Base-by-base conservation (phyloP, 2,797 vertebrate genomes). In the Melanotaenia trifasciata region DNA sequence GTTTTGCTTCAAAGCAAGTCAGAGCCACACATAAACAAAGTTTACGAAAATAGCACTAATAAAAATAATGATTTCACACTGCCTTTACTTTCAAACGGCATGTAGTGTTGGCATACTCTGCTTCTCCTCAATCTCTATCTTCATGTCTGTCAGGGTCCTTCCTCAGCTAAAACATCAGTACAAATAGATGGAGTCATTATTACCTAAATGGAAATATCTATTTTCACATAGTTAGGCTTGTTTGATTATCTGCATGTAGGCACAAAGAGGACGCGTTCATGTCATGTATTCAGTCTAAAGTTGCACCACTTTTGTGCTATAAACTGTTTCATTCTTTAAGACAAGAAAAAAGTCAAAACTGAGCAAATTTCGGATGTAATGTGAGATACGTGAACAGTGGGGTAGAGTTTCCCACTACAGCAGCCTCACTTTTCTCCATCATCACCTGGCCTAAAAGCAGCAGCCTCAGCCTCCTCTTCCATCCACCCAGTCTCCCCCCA, bases 371-470 rank as follows among this genome's bases (percentile, higher is more conserved):
- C 3, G 0, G 14, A 57, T 33, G n/a, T 16, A 72, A 70, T 58
- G 5, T 53, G 35, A 65, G n/a, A 11, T 30, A 30, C n/a, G 7
- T 66, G 1, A 5, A 38, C 16, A 47, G 2, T 45, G n/a, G 10
- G 22, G 4, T 26, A 1, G 18, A 18, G 20, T 45, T 40, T 45
- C 33, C n/a, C n/a, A 20, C 26, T 12, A 6, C 28, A 16, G 45
- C 54, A 9, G n/a, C 63, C 32, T 38, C 33, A 8, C n/a, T 45
- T 22, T 18, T 50, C 38, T 74, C 57, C 59, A 67, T 61, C 50
- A 67, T 82, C 75, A 91, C 87, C 87, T 87, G 79, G 60, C 65
- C 58, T 40, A 33, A 76, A 53, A 62, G 43, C 35, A 22, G 33
- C 13, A 18, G 36, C 50, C 64, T 24, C 12, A 4, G 20, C 50